Evolutionary conservation across 1,140 invertebrate genomes (phyloP), one percentile per base, ranked within the genome.

Genomic region (Diploscapter pachys): DNA sequence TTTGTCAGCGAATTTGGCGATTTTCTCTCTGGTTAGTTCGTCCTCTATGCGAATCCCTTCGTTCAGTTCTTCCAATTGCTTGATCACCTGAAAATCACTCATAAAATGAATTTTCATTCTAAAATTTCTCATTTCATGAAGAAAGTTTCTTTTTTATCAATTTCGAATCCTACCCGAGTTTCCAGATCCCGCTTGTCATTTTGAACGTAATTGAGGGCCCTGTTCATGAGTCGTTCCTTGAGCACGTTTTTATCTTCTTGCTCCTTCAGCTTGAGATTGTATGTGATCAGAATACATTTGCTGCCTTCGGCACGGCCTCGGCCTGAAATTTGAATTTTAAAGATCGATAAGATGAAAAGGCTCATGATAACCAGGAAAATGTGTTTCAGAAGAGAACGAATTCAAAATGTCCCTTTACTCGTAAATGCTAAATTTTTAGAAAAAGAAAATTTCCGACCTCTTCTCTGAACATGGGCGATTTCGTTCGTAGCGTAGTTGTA

Each of bases 401-500:
- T 59, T 8, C 57, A 59, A 59, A 9, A 9, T 9, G 8, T 9
- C 8, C n/a, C n/a, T 59, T 9, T 59, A 59, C 8, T 59, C n/a
- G 8, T 59, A 8, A 59, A n/a, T 59, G 8, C n/a, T 59, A 59
- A 59, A 59, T 9, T n/a, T 9, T 0, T 53, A 52, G 55, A 72
- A n/a, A 8, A 4, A 63, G 13, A 5, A 59, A 75, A 2, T 11
- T 48, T 50, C 3, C 5, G 55, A 86, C 86, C 86, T 84, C 83
- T 83, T 52, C 82, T 71, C 74, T 87, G 86, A 4, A 87, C 83
- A 79, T 81, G 84, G 52, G 86, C 84, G 13, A 86, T 86, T 63
- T 85, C 84, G 78, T 86, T 87, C 51, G 85, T 85, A 5, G 86
- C 84, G 72, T 86, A 79, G 53, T 86, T 81, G 76, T 87, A 87